Evolutionary conservation across 1,140 invertebrate genomes (phyloP), one percentile per base, ranked within the genome.

Genomic region (Harlomillsia oculata): DNA sequence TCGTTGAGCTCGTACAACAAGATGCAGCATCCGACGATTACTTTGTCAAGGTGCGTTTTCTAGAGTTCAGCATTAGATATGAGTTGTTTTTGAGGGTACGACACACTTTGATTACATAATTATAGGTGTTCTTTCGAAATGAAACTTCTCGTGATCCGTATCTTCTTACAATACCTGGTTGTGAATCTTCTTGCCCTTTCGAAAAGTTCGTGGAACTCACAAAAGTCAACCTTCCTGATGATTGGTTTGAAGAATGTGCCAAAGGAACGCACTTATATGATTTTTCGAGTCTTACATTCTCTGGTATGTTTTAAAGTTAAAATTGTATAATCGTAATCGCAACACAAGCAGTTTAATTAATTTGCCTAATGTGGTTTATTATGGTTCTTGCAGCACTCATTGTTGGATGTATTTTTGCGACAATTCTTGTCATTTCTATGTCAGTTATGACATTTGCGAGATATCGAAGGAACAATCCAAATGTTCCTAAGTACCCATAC

Each of bases 181-280:
- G 82, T 64, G 70, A 71, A 11, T 53, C 69, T 41, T 29, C 11
- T 5, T 85, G 83, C 64, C 76, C 80, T 3, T 59, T 84, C 1
- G 65, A 74, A 9, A 66, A 77, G 56, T 79, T 84, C 67, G 62
- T 74, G 9, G 62, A 66, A 41, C 32, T 80, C 13, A 77, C 76
- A 14, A 71, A 73, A 62, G 70, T 75, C 53, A 59, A 76, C 1
- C 65, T 81, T 64, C 80, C 79, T 25, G 62, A 67, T 25, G 70
- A 80, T 63, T 80, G 78, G 78, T 70, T 76, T 6, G 68, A 67
- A 29, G 80, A 81, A 62, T 81, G 80, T 67, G 60, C 67, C 25
- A 56, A 26, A 21, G 43, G 40, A 34, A 5, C 18, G 4, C 6
- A 14, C 9, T 45, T 53, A 45, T 16, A 41, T 52, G n/a, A 34